These are phyloP conservation scores for Aphidoletes aphidimyza DNA, from an alignment of 2,888 invertebrate genomes.

Conservation along the genomic window DNA sequence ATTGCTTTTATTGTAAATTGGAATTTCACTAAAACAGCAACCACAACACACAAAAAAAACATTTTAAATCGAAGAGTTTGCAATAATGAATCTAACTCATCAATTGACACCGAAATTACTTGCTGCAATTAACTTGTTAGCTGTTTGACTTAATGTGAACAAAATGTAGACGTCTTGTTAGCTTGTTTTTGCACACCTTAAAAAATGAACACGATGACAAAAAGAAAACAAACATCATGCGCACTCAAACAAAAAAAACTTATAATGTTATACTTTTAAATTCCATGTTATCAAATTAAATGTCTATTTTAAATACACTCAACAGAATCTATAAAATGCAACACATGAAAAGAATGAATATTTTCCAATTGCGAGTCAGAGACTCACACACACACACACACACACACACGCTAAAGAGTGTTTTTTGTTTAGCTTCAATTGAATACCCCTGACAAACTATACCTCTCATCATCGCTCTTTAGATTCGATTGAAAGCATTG, in stretches of 20 bases:
- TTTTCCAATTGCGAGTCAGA: constrained; percentile 5
- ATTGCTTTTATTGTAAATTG: too few species aligned
- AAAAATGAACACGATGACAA: background rate
- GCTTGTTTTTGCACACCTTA: constrained; percentile 14
- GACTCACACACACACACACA: too few species aligned
- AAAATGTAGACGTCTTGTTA: constrained; percentile 38
- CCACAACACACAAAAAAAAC: background rate
- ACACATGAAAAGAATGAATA: too few species aligned
- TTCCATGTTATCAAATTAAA: constrained; percentile 50
- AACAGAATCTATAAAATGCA: background rate
- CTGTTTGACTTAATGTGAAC: constrained; percentile 35
- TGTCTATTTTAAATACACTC: constrained; percentile 51
- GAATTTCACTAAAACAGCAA: too few species aligned
- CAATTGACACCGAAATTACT: background rate
- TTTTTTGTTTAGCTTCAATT: background rate
- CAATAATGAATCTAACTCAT: too few species aligned
- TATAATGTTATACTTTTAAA: constrained; percentile 34
- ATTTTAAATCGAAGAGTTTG: background rate
- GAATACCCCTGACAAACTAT: too few species aligned
- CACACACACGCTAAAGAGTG: too few species aligned
- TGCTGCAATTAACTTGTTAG: constrained; percentile 17
- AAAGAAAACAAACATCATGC: background rate
- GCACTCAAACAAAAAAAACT: constrained; percentile 24
- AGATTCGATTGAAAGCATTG: background rate
- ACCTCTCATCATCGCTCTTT: background rate